Base-by-base conservation (phyloP, 2,797 vertebrate species). In the Picus viridis region DNA sequence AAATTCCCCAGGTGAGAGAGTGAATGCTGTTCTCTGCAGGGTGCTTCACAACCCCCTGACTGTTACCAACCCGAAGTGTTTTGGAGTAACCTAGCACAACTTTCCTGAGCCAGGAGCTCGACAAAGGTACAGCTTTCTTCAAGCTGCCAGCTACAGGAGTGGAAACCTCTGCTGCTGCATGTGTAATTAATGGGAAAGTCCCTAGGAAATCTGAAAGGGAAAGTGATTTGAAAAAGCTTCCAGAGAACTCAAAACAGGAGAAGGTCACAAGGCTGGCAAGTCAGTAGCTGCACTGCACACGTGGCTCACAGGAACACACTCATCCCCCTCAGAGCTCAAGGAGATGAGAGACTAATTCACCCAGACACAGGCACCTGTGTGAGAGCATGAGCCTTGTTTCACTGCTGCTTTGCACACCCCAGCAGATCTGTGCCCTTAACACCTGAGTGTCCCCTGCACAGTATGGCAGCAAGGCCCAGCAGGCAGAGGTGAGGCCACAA, bases 201-300 rank as follows among this genome's bases (percentile, higher is more conserved):
- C 47, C 47, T 32, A 23, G 10, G 51, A 96, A 89, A 84, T 90
- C 75, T 82, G 80, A 93, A 88, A 88, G 64, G 49, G 69, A 92
- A 93, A 90, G 85, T 76, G 57, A 82, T 73, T 92, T 81, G 22
- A 85, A 89, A 87, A 92, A n/a, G 65, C 47, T 32, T 75, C 84
- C 32, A 22, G 30, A 83, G 61, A 84, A 82, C 15, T 88, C 61
- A 45, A 43, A 89, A 67, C 73, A 93, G 83, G 77, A 94, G 95
- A 86, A 79, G 39, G 19, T 22, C 36, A 22, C 29, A 76, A 54
- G 64, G 30, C 34, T 45, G 63, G 43, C 57, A 83, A 88, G 30
- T 63, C 72, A 83, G 19, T 36, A 86, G 68, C 43, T 89, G 57
- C 5, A 1, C 32, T 70, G 11, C 72, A 77, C 68, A 82, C 75